Conservation (phyloP, 2,888 invertebrate genomes). For the Drosophila cracens region DNA sequence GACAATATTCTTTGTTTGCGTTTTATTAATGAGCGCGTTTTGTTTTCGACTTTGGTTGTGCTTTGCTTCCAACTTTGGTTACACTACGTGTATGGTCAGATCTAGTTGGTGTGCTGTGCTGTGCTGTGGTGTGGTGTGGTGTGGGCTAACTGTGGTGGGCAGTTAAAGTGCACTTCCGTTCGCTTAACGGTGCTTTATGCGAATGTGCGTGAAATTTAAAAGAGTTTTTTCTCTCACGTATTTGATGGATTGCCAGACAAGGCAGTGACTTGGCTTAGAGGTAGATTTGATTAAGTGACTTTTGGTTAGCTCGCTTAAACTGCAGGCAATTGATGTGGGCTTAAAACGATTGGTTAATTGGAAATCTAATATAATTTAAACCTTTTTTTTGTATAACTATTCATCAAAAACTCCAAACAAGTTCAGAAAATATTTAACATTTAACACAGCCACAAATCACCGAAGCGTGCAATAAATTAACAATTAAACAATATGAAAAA, state of each 20-base stretch:
- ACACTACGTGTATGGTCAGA: conserved; percentile 42
- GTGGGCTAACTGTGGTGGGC: conserved; percentile 64
- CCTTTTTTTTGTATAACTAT: no score
- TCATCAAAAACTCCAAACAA: background rate
- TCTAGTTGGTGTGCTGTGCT: conserved; percentile 24
- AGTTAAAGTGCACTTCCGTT: conserved; percentile 75
- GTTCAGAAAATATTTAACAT: conserved; percentile 5
- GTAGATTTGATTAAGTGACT: conserved; percentile 6
- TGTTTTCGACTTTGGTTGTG: conserved; percentile 41
- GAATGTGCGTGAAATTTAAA: conserved; percentile 58
- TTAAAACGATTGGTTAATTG: no score
- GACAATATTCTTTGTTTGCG: conserved; percentile 69
- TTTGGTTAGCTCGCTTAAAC: background rate
- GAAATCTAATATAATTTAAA: no score
- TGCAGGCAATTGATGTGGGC: no score
- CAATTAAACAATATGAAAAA: conserved; percentile 75
- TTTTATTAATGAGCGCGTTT: conserved; percentile 78
- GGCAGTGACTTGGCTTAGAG: background rate
- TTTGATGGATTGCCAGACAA: conserved; percentile 23
- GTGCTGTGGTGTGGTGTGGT: conserved; percentile 35
- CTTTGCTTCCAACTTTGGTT: conserved; percentile 48
- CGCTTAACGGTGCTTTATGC: conserved; percentile 57
- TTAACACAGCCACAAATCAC: conserved; percentile 48
- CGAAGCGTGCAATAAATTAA: conserved; percentile 65
- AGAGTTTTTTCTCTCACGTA: background rate